phyloP scores from a whole-genome alignment of 2,113 vertebrate species.

The Amblyopsis rosae region DNA sequence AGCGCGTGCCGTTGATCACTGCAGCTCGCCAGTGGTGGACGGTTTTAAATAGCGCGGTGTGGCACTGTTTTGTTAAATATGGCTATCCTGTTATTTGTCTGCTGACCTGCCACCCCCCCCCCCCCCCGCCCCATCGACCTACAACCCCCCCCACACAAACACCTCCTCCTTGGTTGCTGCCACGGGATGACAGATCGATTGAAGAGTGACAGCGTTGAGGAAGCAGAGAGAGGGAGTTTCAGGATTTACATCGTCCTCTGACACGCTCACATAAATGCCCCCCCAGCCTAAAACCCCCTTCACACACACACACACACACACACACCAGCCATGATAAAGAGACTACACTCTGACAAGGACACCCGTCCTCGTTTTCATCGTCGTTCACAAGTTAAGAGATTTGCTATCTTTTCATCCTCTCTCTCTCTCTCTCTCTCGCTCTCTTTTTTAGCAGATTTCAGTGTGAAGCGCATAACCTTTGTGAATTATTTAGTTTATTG shows the following conservation, averaged over 20 bases:
- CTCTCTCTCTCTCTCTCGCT: conserved; percentile 10
- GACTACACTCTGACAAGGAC: conserved; percentile 67
- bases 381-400: conserved; percentile 69
- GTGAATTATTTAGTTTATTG: conserved; percentile 87
- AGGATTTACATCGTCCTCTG: conserved; percentile 69
- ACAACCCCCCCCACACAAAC: neutral
- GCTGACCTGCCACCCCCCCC: conserved; percentile 21
- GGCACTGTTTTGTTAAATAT: conserved; percentile 42
- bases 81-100: conserved; percentile 36
- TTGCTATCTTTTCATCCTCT: conserved; percentile 50
- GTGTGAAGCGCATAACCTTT: conserved; percentile 78
- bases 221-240: conserved; percentile 65
- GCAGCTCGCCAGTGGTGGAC: neutral
- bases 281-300: neutral
- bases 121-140: neutral
- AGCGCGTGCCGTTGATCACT: neutral
- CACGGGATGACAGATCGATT: conserved; percentile 64
- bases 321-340: conserved; percentile 58
- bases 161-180: conserved; percentile 26
- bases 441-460: conserved; percentile 71
- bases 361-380: conserved; percentile 55
- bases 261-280: conserved; percentile 65
- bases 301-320: neutral
- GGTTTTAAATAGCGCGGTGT: conserved; percentile 30
- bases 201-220: conserved; percentile 62